Base-by-base conservation (phyloP, 1,140 invertebrate species). In the Magallana ariakensis region DNA sequence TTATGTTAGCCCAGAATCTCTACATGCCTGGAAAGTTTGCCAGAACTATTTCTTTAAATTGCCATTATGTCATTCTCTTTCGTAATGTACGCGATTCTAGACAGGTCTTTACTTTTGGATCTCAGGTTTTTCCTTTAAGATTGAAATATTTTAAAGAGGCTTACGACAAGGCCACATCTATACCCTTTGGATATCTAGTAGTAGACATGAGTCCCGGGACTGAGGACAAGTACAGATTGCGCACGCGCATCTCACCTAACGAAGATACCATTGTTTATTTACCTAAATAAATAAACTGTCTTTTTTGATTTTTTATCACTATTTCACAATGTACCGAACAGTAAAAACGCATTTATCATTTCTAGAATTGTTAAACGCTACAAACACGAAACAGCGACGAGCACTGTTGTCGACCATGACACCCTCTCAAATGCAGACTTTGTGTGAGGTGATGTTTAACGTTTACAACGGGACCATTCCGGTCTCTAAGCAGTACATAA, bases 11-110 rank as follows among this genome's bases (percentile, higher is more conserved):
- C n/a, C 85, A 89, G 33, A 80, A 86, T 56, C 57, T 86, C 0
- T 89, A 83, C 81, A 26, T 53, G 15, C 80, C 56, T 10, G 88
- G 85, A 11, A 87, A 89, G 60, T 83, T 66, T 19, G 58, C 83
- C 1, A 57, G 81, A 87, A 87, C 53, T 7, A 89, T 89, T 8
- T 70, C 57, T 15, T 57, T 89, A 56, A 89, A 87, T 46, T 75
- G 46, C 22, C 62, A 66, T 33, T 86, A 86, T 80, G 55, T 84
- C n/a, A 60, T 86, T 56, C 46, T 88, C 33, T 86, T 88, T 54
- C 80, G 83, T 13, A 86, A 86, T 16, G n/a, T 62, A 9, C 70
- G 87, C 80, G 87, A 88, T 84, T 15, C 66, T 1, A 54, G 57
- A 26, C 87, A 86, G 33, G 16, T 88, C 46, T n/a, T n/a, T 13